Evolutionary conservation across 2,113 vertebrate species (phyloP).

Genomic region (Promerops cafer): DNA sequence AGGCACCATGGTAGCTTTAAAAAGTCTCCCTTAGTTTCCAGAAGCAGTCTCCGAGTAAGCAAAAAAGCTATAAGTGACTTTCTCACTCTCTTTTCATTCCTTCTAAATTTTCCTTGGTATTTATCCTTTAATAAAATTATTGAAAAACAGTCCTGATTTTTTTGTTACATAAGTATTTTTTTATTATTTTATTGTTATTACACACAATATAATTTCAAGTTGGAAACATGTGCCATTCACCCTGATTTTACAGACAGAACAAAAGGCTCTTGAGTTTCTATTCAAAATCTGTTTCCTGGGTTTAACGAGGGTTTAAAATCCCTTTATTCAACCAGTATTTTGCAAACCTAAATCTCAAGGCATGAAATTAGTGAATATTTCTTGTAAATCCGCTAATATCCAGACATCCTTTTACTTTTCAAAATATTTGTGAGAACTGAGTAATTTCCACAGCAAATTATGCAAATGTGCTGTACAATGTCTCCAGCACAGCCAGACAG

Average conservation of each 20-base stretch:
- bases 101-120: background rate
- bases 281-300: background rate
- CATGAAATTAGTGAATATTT: constrained; percentile 30
- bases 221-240: background rate
- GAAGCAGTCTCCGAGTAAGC: background rate
- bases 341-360: background rate
- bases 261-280: background rate
- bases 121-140: background rate
- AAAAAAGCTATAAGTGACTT: background rate
- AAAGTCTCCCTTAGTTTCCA: background rate
- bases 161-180: background rate
- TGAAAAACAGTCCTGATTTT: background rate
- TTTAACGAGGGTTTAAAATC: background rate
- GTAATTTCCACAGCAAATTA: constrained; percentile 43
- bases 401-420: background rate
- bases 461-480: constrained; percentile 40
- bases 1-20: background rate
- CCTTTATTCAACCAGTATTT: background rate
- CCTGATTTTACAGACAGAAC: background rate
- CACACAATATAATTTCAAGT: background rate
- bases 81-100: background rate
- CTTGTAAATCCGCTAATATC: constrained; percentile 28
- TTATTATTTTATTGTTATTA: background rate
- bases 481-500: constrained; percentile 18
- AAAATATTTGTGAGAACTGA: constrained; percentile 36